Evolutionary conservation across 2,797 vertebrate genomes (phyloP).

Genomic region (Sparus aurata): DNA sequence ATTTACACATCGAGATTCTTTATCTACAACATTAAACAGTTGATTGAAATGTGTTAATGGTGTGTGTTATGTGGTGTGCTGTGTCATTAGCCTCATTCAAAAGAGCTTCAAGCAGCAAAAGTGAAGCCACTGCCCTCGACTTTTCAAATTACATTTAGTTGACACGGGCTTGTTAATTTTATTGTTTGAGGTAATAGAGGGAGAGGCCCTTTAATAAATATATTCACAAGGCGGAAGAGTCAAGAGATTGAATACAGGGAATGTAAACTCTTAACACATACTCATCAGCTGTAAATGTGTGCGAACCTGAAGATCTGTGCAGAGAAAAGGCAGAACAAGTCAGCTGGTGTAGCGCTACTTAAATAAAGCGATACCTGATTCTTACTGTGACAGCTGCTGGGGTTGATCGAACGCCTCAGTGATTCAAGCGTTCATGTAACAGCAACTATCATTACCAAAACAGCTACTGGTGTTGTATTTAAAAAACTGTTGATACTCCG

Average conservation of each 20-base stretch:
- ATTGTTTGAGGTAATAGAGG: constrained; percentile 14
- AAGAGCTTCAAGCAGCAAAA: constrained; percentile 81
- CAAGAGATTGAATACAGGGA: background rate
- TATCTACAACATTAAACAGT: constrained; percentile 97
- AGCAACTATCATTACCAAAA: background rate
- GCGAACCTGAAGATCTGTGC: background rate
- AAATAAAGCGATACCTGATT: background rate
- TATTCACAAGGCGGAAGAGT: background rate
- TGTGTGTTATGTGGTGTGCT: constrained; percentile 81
- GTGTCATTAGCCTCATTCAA: constrained; percentile 76
- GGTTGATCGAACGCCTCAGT: background rate
- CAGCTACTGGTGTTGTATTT: background rate
- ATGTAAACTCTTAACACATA: too few relatives aligned
- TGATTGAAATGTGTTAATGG: constrained; percentile 92
- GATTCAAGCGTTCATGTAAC: background rate
- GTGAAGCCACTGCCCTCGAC: constrained; percentile 47
- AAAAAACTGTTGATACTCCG: background rate
- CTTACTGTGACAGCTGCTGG: background rate
- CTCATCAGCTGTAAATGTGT: background rate
- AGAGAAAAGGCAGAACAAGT: background rate
- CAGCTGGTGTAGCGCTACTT: background rate
- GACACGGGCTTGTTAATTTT: constrained; percentile 53
- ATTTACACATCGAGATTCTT: constrained; percentile 95
- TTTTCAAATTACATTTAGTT: constrained; percentile 67
- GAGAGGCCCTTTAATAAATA: background rate